phyloP scores from a whole-genome alignment of 1,140 invertebrate species.

The Drosophila lowei region DNA sequence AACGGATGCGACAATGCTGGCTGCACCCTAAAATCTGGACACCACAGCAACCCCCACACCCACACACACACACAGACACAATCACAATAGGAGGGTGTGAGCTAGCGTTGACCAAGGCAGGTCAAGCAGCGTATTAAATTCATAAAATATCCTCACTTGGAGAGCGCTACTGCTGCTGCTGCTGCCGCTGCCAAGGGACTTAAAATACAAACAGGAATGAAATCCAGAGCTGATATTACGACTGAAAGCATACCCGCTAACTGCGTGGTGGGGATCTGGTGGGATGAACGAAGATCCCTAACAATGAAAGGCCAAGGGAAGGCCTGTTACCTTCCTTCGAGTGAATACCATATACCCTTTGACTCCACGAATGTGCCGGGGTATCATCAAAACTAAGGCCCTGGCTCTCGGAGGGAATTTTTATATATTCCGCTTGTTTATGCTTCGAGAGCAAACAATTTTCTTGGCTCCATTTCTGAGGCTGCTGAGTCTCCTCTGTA shows the following conservation, averaged over 20 bases:
- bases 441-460: conserved; percentile 67
- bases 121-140: conserved; percentile 78
- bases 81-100: neutral
- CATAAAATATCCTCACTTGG: conserved; percentile 78
- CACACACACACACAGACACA: conserved; percentile 14
- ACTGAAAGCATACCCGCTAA: neutral
- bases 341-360: no score
- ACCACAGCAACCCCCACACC: conserved; percentile 21
- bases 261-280: no score
- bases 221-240: no score
- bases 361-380: no score
- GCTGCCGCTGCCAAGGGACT: conserved; percentile 26
- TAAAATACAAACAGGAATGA: conserved; percentile 21
- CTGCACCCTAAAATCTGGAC: conserved; percentile 20
- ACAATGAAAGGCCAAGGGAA: no score
- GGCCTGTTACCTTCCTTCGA: no score
- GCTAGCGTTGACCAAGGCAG: conserved; percentile 51
- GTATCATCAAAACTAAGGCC: neutral
- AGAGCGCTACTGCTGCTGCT: conserved; percentile 24
- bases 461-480: conserved; percentile 33
- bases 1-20: conserved; percentile 32
- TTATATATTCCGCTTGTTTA: conserved; percentile 56
- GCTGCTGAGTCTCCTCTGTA: conserved; percentile 19
- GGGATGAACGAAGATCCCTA: neutral
- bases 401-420: conserved; percentile 7